Evolutionary conservation across 1,140 invertebrate species (phyloP).

Genomic region (Leptoteleia sp.): DNA sequence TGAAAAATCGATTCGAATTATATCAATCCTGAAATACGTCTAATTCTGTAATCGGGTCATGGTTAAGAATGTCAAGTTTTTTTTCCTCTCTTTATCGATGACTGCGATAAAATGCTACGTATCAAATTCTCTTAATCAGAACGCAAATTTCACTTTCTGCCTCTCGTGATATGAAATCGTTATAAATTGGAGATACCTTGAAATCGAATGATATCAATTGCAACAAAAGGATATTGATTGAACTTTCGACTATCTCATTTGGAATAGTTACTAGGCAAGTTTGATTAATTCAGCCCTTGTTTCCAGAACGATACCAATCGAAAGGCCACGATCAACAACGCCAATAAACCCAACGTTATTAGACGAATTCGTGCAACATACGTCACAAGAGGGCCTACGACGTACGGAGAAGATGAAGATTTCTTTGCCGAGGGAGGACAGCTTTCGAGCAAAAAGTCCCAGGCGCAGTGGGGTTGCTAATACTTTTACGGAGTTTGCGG

Average conservation of each 20-base stretch:
- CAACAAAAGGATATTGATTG: conserved; percentile 1
- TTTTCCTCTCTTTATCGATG: background rate
- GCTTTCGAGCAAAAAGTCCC: conserved; percentile 77
- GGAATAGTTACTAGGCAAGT: background rate
- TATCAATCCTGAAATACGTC: conserved; percentile 10
- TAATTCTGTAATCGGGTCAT: conserved; percentile 26
- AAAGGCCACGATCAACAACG: conserved; percentile 92
- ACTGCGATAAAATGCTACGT: conserved; percentile 1
- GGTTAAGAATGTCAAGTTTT: conserved; percentile 19
- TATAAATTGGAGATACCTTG: conserved; percentile 5
- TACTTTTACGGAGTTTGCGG: conserved; percentile 78
- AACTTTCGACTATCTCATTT: background rate
- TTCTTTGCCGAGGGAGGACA: conserved; percentile 85
- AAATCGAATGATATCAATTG: conserved; percentile 4
- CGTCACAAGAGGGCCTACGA: conserved; percentile 72
- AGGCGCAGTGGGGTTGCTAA: conserved; percentile 69
- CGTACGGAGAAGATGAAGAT: conserved; percentile 86
- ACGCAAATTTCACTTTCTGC: background rate
- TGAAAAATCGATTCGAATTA: conserved; percentile 25
- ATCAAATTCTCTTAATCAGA: conserved; percentile 13
- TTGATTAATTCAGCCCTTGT: conserved; percentile 69
- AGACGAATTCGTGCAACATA: conserved; percentile 86
- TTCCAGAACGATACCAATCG: conserved; percentile 90
- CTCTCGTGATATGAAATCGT: conserved; percentile 6
- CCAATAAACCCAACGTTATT: conserved; percentile 89